Base-by-base conservation (phyloP, 1,140 invertebrate genomes). In the Drosophila asahinai region DNA sequence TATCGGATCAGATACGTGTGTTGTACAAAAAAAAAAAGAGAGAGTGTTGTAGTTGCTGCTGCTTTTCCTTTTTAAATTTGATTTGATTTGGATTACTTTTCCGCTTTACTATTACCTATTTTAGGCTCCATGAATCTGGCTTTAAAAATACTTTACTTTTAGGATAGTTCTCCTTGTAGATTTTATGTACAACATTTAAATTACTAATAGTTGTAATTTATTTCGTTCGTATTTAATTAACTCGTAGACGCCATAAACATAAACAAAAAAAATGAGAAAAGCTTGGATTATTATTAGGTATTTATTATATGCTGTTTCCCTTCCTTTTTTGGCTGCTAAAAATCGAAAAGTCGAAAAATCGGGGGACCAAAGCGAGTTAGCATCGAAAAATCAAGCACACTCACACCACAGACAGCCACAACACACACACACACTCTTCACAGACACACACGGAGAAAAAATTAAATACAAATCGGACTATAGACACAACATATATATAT, bases 121-220 rank as follows among this genome's bases (percentile, higher is more conserved):
- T 83, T 80, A 80, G 72, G 62, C 63, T 84, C 64, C 60, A 48
- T 43, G 57, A 58, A 67, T 73, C 63, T 72, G 12, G 55, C 62
- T 66, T 81, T 87, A 81, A 81, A 90, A 80, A 89, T 84, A 74
- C 49, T 67, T 36, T 73, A 76, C 33, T 52, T 71, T 80, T 87
- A 89, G 82, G 83, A 75, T 77, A 77, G 55, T 70, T 70, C 47
- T 55, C 58, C 51, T 33, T 59, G 19, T 79, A 62, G 58, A 64
- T 70, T 70, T 84, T 89, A 89, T 89, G 63, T 89, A 89, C 84
- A 89, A 89, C 81, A 90, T 89, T 84, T 90, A 89, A 80, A 72
- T 90, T 76, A 73, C 84, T 90, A 89, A 81, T 81, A 90, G 84
- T 71, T 83, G 72, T 27, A 71, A 52, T 73, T 75, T 59, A 55